These are phyloP conservation scores for Thymelicus lineola DNA, from an alignment of 2,888 invertebrate species.

Conservation along the genomic window DNA sequence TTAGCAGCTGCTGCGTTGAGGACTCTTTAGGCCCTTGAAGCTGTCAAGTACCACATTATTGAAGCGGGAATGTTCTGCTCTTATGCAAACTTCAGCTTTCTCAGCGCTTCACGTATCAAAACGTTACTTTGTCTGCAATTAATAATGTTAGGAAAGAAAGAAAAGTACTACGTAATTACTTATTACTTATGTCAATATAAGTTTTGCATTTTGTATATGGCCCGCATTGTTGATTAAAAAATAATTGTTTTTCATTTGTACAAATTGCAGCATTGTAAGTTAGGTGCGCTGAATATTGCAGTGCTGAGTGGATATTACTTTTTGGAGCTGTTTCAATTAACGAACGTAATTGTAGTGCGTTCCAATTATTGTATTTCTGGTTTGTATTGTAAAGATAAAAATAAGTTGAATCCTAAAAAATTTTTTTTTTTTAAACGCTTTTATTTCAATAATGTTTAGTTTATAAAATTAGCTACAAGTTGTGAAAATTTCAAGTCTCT, in stretches of 20 bases:
- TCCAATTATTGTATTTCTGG: neutral
- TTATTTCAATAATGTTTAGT: no score
- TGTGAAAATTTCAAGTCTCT: no score
- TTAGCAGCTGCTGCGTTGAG: slow-evolving; percentile 65
- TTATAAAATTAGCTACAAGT: no score
- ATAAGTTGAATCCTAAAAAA: no score
- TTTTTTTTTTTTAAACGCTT: no score
- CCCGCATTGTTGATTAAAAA: slow-evolving; percentile 28
- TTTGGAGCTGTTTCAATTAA: slow-evolving; percentile 4
- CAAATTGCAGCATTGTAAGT: slow-evolving; percentile 15
- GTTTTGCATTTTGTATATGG: slow-evolving; percentile 6
- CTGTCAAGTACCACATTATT: slow-evolving; percentile 53
- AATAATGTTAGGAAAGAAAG: slow-evolving; percentile 26
- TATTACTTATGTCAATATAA: slow-evolving; percentile 5
- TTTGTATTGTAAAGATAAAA: neutral
- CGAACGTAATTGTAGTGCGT: neutral
- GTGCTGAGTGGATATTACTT: slow-evolving; percentile 6
- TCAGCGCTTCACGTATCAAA: slow-evolving; percentile 50
- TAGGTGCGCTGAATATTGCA: slow-evolving; percentile 16
- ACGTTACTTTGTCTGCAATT: slow-evolving; percentile 40
- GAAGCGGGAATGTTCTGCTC: slow-evolving; percentile 51
- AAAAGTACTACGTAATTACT: slow-evolving; percentile 14
- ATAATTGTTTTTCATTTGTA: slow-evolving; percentile 28
- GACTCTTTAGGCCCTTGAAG: slow-evolving; percentile 58
- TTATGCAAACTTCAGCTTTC: slow-evolving; percentile 55